Evolutionary conservation across 2,797 vertebrate genomes (phyloP).

Genomic region (Percopsis omiscomaycus): DNA sequence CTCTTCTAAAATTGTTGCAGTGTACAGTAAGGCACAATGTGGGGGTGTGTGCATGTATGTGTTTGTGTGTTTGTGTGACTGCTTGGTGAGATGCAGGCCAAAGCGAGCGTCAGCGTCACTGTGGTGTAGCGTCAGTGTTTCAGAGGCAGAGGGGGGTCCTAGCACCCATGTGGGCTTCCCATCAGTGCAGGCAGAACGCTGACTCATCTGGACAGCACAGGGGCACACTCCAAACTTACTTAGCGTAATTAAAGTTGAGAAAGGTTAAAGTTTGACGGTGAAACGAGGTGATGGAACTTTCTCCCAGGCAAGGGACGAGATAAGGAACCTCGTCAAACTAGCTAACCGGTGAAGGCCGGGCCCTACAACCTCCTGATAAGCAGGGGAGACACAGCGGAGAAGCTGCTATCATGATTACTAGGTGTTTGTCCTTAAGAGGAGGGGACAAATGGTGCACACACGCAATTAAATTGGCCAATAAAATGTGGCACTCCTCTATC

Average conservation of each 20-base stretch:
- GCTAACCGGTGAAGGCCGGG: constrained; percentile 66
- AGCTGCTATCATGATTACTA: constrained; percentile 69
- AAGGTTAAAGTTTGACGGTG: constrained; percentile 85
- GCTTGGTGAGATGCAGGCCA: constrained; percentile 53
- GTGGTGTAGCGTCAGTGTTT: constrained; percentile 73
- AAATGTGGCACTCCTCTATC: constrained; percentile 65
- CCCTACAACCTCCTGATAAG: constrained; percentile 67
- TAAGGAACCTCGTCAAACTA: constrained; percentile 76
- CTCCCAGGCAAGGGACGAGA: constrained; percentile 72
- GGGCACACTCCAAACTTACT: constrained; percentile 80
- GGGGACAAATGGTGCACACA: constrained; percentile 63
- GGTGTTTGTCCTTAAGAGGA: constrained; percentile 62
- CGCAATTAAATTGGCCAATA: constrained; percentile 70
- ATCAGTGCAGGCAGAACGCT: constrained; percentile 72
- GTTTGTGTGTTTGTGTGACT: constrained; percentile 7
- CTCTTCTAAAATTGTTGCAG: constrained; percentile 13
- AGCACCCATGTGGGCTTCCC: constrained; percentile 79
- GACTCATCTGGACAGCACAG: constrained; percentile 77
- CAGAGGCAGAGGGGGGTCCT: constrained; percentile 73
- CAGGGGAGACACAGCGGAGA: constrained; percentile 68
- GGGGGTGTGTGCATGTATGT: constrained; percentile 7
- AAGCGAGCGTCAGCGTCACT: constrained; percentile 69
- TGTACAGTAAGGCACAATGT: constrained; percentile 14
- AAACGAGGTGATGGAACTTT: constrained; percentile 72
- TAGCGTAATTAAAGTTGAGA: constrained; percentile 85